Percentiles rank a stretch among this genome's conserved stretches.
Conservation (phyloP, 1,140 invertebrate genomes). For the Eriosoma lanigerum region DNA sequence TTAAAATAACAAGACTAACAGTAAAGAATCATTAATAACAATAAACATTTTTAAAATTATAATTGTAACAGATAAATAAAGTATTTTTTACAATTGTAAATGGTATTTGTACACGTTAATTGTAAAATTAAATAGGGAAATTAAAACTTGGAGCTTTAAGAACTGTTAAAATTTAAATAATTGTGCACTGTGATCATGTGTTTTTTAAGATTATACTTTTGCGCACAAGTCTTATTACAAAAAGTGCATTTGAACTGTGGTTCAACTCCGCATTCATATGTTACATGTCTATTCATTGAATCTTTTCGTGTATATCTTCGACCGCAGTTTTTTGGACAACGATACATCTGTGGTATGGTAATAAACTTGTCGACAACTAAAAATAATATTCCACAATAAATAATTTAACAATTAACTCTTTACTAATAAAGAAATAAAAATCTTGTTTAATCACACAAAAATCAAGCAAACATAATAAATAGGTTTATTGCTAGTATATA, state of each 20-base stretch:
- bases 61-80: not conserved
- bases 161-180: not conserved
- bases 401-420: not conserved
- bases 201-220: slow-evolving; percentile 55
- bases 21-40: slow-evolving; percentile 2
- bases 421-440: not conserved
- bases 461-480: slow-evolving; percentile 4
- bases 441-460: not conserved
- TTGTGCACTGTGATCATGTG: slow-evolving; percentile 60
- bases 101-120: not conserved
- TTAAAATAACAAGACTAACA: not conserved
- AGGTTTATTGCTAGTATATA: not conserved
- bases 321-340: slow-evolving; percentile 47
- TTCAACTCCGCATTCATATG: slow-evolving; percentile 64
- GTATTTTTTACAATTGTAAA: not conserved
- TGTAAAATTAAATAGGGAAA: not conserved
- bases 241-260: slow-evolving; percentile 63
- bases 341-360: not conserved
- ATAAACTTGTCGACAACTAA: not conserved
- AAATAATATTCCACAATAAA: not conserved
- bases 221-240: slow-evolving; percentile 62
- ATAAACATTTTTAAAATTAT: not conserved
- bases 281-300: slow-evolving; percentile 53
- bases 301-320: slow-evolving; percentile 57
- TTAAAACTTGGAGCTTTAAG: not conserved